phyloP scores from a whole-genome alignment of 2,113 vertebrate species.

The Pelodiscus sinensis region DNA sequence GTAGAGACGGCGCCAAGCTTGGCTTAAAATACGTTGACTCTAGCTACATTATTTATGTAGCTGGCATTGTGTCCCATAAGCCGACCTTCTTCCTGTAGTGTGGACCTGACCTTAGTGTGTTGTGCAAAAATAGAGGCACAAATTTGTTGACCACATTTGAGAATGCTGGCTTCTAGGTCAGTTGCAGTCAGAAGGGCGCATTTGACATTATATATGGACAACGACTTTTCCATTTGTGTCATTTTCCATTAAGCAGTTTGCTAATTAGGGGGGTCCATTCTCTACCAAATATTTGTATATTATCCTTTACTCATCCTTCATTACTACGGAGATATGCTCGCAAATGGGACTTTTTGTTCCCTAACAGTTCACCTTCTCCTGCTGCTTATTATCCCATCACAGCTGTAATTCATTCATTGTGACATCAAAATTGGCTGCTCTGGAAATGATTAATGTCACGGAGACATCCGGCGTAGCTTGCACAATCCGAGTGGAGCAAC shows the following conservation, averaged over 20 bases:
- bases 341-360: not conserved
- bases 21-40: no score
- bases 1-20: no score
- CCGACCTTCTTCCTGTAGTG: no score
- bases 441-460: fast-evolving
- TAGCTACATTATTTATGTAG: no score
- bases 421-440: not conserved
- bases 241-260: conserved; percentile 4
- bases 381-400: not conserved
- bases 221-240: not conserved
- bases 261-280: not conserved
- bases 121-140: fast-evolving
- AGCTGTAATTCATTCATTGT: not conserved
- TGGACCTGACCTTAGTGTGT: not conserved
- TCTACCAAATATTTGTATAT: not conserved
- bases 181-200: fast-evolving
- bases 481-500: fast-evolving
- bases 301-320: not conserved
- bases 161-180: not conserved
- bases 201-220: fast-evolving
- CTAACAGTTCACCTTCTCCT: not conserved
- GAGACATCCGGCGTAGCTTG: fast-evolving
- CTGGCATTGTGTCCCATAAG: no score
- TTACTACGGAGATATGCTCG: not conserved
- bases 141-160: fast-evolving